Percentiles rank a stretch among this genome's conserved stretches.
Conservation (phyloP, 2,888 invertebrate genomes). For the Chymomyza caudatula region DNA sequence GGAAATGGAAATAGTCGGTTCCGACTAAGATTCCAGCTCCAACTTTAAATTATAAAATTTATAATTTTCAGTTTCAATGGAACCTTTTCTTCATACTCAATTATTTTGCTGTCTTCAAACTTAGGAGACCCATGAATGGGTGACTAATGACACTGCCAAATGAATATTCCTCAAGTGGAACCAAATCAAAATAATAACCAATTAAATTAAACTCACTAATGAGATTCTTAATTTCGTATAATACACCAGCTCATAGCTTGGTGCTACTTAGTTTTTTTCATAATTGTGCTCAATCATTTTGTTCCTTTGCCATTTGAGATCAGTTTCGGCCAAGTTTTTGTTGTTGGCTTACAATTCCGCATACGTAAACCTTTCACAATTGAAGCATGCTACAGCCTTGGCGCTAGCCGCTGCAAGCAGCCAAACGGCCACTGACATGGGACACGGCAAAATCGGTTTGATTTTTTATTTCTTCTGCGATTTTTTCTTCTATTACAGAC, state of each 20-base stretch:
- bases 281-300: constrained; percentile 3
- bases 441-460: constrained; percentile 26
- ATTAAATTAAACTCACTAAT: background rate
- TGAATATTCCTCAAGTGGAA: background rate
- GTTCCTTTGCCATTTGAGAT: constrained; percentile 1
- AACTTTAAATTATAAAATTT: too few species aligned
- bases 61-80: too few species aligned
- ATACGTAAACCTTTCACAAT: constrained; percentile 61
- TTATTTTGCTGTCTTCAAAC: too few species aligned
- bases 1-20: too few species aligned
- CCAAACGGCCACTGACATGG: constrained; percentile 22
- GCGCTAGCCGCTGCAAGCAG: constrained; percentile 26
- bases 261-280: background rate
- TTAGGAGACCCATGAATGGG: too few species aligned
- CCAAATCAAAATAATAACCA: background rate
- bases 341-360: constrained; percentile 26
- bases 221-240: background rate
- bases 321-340: constrained; percentile 20
- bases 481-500: background rate
- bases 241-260: background rate
- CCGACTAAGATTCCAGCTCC: too few species aligned
- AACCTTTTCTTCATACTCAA: too few species aligned
- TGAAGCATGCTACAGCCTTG: constrained; percentile 58
- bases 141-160: background rate
- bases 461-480: background rate